phyloP scores from a whole-genome alignment of 2,113 vertebrate genomes.

The Herpetotheres cachinnans region DNA sequence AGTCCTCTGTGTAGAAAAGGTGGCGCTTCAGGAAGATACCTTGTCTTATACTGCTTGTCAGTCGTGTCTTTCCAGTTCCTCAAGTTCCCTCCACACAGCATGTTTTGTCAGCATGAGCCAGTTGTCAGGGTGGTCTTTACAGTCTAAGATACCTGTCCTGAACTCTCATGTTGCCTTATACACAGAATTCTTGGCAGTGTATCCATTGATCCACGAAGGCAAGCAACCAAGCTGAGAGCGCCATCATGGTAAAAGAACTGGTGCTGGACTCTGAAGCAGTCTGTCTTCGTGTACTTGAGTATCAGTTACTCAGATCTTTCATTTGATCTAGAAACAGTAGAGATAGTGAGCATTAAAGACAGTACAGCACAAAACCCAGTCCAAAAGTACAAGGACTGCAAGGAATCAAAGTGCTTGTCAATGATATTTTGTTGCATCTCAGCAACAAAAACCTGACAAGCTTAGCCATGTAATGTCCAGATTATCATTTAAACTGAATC shows the following conservation, averaged over 20 bases:
- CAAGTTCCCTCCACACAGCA: background rate
- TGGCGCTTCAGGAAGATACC: background rate
- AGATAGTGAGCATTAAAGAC: background rate
- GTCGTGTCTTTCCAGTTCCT: background rate
- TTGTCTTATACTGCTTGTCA: background rate
- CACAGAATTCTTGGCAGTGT: fast-evolving
- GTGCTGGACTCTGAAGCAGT: background rate
- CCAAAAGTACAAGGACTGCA: background rate
- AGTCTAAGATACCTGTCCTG: background rate
- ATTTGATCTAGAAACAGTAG: background rate
- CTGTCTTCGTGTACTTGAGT: background rate
- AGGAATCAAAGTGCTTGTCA: background rate
- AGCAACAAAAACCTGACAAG: background rate
- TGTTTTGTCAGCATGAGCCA: background rate
- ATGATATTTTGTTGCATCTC: background rate
- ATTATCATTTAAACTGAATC: background rate
- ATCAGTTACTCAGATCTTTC: background rate
- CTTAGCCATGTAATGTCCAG: background rate
- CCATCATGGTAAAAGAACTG: background rate
- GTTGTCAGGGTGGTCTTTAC: background rate
- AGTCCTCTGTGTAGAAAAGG: background rate
- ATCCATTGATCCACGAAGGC: background rate
- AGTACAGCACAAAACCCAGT: background rate
- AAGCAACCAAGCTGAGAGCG: background rate
- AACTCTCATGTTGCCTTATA: background rate